Evolutionary conservation across 2,888 invertebrate species (phyloP).

Genomic region (Hofmannophila pseudospretella): DNA sequence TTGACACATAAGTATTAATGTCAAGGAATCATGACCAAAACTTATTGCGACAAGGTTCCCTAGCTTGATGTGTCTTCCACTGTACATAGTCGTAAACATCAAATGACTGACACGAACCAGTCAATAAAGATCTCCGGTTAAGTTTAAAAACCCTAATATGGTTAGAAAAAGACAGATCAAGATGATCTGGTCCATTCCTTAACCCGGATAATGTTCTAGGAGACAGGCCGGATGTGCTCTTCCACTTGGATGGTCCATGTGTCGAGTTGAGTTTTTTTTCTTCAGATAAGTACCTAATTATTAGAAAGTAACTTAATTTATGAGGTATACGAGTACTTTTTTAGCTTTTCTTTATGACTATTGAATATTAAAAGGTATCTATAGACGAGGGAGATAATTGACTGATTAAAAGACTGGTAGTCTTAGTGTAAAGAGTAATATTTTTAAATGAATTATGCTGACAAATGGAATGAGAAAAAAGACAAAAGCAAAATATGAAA

Average conservation of each 20-base stretch:
- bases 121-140: slow-evolving; percentile 8
- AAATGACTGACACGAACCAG: slow-evolving; percentile 23
- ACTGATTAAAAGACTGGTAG: no score
- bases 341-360: no score
- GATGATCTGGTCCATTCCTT: slow-evolving; percentile 22
- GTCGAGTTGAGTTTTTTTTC: slow-evolving; percentile 7
- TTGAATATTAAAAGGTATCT: no score
- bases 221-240: slow-evolving; percentile 21
- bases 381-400: no score
- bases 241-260: slow-evolving; percentile 11
- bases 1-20: no score
- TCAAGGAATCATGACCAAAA: no score
- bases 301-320: slow-evolving; percentile 3
- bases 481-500: no score
- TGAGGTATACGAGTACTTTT: background rate
- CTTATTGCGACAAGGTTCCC: no score
- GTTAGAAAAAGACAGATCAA: slow-evolving; percentile 12
- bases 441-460: no score
- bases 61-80: no score
- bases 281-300: slow-evolving; percentile 1
- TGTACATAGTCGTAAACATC: slow-evolving; percentile 30
- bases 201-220: slow-evolving; percentile 16
- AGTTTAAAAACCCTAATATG: background rate
- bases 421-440: no score
- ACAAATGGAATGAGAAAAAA: no score